phyloP scores from a whole-genome alignment of 2,888 invertebrate genomes.

The Polymixis lichenea region DNA sequence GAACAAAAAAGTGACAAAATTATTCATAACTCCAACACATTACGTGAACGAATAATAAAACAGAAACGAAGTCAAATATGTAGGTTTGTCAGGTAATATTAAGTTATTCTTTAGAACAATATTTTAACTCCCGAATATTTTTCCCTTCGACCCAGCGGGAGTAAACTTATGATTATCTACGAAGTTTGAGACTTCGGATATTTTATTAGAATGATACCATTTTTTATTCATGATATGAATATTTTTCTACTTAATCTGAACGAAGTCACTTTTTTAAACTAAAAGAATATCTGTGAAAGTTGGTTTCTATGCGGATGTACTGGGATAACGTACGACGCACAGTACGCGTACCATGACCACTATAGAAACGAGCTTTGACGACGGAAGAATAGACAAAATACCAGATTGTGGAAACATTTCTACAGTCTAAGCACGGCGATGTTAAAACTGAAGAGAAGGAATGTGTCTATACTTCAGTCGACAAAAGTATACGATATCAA shows the following conservation, averaged over 20 bases:
- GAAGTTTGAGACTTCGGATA: conserved; percentile 39
- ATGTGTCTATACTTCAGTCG: too few species aligned
- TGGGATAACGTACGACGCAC: neutral
- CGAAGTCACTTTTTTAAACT: neutral
- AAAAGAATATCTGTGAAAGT: neutral
- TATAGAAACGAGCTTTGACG: too few species aligned
- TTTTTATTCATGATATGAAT: conserved; percentile 36
- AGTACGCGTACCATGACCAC: too few species aligned
- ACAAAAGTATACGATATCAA: too few species aligned
- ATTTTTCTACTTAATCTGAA: conserved; percentile 18
- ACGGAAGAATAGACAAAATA: too few species aligned
- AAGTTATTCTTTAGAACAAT: conserved; percentile 36
- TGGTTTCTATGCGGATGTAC: neutral
- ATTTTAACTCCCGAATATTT: conserved; percentile 27
- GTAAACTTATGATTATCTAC: conserved; percentile 54
- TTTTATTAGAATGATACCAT: conserved; percentile 31
- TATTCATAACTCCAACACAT: conserved; percentile 10
- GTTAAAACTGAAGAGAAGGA: too few species aligned
- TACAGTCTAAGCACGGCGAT: too few species aligned
- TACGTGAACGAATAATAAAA: conserved; percentile 38
- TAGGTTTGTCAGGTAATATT: conserved; percentile 24
- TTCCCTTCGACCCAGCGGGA: conserved; percentile 36
- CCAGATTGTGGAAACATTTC: too few species aligned
- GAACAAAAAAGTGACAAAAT: conserved; percentile 2
- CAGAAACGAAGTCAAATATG: neutral